A percentile compares a stretch with the other conserved stretches of the same genome.
phyloP scores from a whole-genome alignment of 2,113 vertebrate species.

The Tretioscincus oriximinensis region DNA sequence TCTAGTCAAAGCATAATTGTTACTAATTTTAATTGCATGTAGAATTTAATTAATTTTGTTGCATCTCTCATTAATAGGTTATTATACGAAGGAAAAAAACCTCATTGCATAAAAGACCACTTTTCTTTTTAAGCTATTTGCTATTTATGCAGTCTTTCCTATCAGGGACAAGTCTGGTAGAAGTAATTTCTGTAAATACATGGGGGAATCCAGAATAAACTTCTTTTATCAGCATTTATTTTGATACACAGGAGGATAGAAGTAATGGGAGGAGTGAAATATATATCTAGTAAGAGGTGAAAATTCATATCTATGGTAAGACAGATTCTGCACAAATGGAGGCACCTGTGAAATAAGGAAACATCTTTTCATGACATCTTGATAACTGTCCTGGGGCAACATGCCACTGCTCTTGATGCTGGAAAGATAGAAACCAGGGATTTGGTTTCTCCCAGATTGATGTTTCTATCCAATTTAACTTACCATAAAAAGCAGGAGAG shows the following conservation, averaged over 20 bases:
- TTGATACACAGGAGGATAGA: not conserved
- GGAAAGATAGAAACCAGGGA: too few species aligned
- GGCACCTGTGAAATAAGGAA: not conserved
- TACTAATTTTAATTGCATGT: not conserved
- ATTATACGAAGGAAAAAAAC: not conserved
- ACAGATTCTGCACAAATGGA: not conserved
- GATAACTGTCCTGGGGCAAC: too few species aligned
- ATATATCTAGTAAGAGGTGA: too few species aligned
- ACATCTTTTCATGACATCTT: too few species aligned
- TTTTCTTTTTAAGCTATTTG: not conserved
- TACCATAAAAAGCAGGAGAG: too few species aligned
- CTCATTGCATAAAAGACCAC: not conserved
- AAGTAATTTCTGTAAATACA: not conserved
- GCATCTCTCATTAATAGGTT: not conserved
- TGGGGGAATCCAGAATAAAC: not conserved
- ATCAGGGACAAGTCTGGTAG: not conserved
- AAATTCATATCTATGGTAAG: not conserved
- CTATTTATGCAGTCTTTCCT: not conserved
- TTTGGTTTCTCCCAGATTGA: too few species aligned
- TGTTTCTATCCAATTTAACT: too few species aligned
- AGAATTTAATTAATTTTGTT: not conserved
- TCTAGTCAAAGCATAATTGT: not conserved
- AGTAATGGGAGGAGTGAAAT: not conserved
- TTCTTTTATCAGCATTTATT: not conserved
- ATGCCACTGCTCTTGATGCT: too few species aligned